Conservation (phyloP, 37 sponge, comb jelly and placozoan genomes). For the Chondrilla cf. caribensis region DNA sequence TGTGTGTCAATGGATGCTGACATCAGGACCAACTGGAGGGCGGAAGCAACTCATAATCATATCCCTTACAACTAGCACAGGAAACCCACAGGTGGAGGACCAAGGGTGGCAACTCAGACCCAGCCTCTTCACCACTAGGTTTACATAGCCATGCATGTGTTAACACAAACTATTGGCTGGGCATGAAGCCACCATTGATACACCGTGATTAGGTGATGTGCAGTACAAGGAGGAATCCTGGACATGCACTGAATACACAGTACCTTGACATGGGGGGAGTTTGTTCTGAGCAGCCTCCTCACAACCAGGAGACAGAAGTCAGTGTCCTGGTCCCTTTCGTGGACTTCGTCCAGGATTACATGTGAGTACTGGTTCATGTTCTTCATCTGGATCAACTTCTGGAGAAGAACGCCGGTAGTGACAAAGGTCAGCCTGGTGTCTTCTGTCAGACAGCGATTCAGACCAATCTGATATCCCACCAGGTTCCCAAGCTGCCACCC, state of each 20-base stretch:
- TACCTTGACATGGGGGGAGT: slow-evolving; percentile 85
- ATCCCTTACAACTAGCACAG: too few relatives aligned
- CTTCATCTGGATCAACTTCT: slow-evolving; percentile 75
- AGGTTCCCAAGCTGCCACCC: slow-evolving; percentile 80
- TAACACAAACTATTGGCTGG: too few relatives aligned
- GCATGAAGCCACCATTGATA: too few relatives aligned
- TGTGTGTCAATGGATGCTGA: slow-evolving; percentile 86
- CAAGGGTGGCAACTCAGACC: too few relatives aligned
- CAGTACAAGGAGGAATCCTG: too few relatives aligned
- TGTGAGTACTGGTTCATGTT: slow-evolving; percentile 95
- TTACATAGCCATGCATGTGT: background rate
- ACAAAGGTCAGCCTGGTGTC: slow-evolving; percentile 89
- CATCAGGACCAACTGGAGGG: slow-evolving; percentile 82
- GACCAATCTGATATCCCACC: slow-evolving; percentile 94
- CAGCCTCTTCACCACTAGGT: too few relatives aligned
- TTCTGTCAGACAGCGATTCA: slow-evolving; percentile 68
- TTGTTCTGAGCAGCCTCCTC: slow-evolving; percentile 74
- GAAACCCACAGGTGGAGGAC: too few relatives aligned
- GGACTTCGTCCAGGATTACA: slow-evolving; percentile 95
- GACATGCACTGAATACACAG: too few relatives aligned
- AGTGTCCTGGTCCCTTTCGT: slow-evolving; percentile 91
- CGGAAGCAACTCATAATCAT: too few relatives aligned
- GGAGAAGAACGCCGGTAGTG: slow-evolving; percentile 90
- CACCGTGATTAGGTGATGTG: too few relatives aligned
- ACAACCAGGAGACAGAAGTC: slow-evolving; percentile 88